A percentile compares a stretch with the other conserved stretches of the same genome.
phyloP scores from a whole-genome alignment of 2,113 vertebrate genomes.

The Aspidoscelis tigris region DNA sequence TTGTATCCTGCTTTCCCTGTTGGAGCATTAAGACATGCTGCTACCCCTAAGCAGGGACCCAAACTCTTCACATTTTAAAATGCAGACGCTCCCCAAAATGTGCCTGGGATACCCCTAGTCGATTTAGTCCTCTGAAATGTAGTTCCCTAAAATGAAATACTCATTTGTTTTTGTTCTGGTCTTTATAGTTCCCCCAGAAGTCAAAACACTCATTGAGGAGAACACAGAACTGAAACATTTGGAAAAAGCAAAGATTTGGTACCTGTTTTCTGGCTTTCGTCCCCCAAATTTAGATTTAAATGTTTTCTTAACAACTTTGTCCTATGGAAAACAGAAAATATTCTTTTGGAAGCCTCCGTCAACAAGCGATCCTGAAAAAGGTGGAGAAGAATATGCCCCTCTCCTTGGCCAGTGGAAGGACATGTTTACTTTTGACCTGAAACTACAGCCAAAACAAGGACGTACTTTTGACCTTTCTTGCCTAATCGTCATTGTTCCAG shows the following conservation, averaged over 20 bases:
- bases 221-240: slow-evolving; percentile 15
- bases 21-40: too few relatives aligned
- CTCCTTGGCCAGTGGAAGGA: neutral
- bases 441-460: accelerated
- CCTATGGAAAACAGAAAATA: neutral
- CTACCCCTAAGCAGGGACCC: too few relatives aligned
- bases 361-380: neutral
- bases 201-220: neutral
- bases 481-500: neutral
- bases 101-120: too few relatives aligned
- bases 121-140: too few relatives aligned
- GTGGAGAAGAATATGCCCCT: neutral
- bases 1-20: too few relatives aligned
- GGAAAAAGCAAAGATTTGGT: slow-evolving; percentile 21
- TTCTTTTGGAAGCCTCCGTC: neutral
- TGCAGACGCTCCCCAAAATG: too few relatives aligned
- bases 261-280: slow-evolving; percentile 20
- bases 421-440: neutral
- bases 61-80: too few relatives aligned
- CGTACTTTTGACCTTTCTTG: neutral
- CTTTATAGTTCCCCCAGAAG: slow-evolving; percentile 32
- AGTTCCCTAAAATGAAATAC: neutral
- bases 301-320: neutral
- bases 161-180: neutral
- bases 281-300: slow-evolving; percentile 4